Conservation (phyloP, 2,113 vertebrate species). For the Sinocyclocheilus rhinocerous region DNA sequence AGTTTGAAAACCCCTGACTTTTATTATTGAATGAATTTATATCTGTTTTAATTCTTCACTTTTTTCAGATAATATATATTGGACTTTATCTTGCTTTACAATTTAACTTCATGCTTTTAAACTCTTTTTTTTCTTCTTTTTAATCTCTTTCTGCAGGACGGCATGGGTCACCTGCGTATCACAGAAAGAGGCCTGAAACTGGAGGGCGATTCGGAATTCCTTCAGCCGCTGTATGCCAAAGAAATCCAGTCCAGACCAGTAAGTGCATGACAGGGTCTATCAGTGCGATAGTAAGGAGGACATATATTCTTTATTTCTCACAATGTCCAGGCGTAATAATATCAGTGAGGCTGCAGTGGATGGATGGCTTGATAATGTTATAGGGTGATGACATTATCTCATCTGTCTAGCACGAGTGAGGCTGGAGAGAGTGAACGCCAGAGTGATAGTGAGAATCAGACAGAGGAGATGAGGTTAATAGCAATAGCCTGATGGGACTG, state of each 20-base stretch:
- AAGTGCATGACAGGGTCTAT: slow-evolving; percentile 71
- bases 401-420: slow-evolving; percentile 55
- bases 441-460: slow-evolving; percentile 26
- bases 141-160: slow-evolving; percentile 79
- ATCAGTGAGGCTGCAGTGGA: slow-evolving; percentile 53
- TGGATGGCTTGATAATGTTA: slow-evolving; percentile 62
- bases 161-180: slow-evolving; percentile 98
- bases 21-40: too few species aligned
- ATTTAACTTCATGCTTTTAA: not conserved
- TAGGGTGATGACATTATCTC: slow-evolving; percentile 54
- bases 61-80: not conserved
- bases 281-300: slow-evolving; percentile 17
- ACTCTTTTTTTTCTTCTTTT: not conserved
- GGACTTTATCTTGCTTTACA: not conserved
- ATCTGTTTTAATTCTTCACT: too few species aligned
- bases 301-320: slow-evolving; percentile 47
- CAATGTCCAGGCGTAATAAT: slow-evolving; percentile 52
- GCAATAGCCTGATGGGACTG: slow-evolving; percentile 25
- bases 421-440: slow-evolving; percentile 32
- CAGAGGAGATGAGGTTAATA: slow-evolving; percentile 40
- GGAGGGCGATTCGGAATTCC: slow-evolving; percentile 97
- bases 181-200: slow-evolving; percentile 96
- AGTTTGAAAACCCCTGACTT: too few species aligned
- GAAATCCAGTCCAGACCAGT: slow-evolving; percentile 97
- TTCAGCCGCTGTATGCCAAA: slow-evolving; percentile 99